Conservation (phyloP, 2,113 vertebrate species). For the Apteryx mantelli region DNA sequence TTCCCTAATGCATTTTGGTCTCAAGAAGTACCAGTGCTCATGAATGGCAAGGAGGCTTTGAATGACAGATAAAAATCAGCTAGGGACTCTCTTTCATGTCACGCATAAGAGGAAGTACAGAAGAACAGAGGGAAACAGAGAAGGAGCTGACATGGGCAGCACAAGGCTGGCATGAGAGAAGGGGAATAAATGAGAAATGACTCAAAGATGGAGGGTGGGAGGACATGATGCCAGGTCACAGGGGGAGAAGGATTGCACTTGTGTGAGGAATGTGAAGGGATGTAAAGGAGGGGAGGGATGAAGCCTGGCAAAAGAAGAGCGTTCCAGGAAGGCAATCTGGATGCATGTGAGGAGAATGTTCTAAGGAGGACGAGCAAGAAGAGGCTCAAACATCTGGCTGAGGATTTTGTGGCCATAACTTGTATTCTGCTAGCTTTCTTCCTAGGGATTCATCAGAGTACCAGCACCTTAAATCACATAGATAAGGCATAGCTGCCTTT, state of each 20-base stretch:
- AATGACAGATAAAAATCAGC: background rate
- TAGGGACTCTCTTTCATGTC: fast-evolving
- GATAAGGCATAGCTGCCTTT: background rate
- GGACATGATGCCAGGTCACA: background rate
- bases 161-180: background rate
- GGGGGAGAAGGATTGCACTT: background rate
- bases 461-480: background rate
- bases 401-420: background rate
- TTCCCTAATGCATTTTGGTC: background rate
- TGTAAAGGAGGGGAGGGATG: background rate
- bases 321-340: fast-evolving
- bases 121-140: background rate
- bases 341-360: background rate
- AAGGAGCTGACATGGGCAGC: background rate
- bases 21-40: background rate
- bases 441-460: background rate
- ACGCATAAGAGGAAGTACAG: background rate
- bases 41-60: background rate
- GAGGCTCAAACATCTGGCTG: background rate
- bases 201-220: background rate
- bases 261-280: fast-evolving
- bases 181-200: background rate
- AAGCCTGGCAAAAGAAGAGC: fast-evolving
- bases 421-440: background rate
- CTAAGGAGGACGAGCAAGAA: background rate